Conservation (phyloP, 2,888 invertebrate species). For the Tinea pellionella region DNA sequence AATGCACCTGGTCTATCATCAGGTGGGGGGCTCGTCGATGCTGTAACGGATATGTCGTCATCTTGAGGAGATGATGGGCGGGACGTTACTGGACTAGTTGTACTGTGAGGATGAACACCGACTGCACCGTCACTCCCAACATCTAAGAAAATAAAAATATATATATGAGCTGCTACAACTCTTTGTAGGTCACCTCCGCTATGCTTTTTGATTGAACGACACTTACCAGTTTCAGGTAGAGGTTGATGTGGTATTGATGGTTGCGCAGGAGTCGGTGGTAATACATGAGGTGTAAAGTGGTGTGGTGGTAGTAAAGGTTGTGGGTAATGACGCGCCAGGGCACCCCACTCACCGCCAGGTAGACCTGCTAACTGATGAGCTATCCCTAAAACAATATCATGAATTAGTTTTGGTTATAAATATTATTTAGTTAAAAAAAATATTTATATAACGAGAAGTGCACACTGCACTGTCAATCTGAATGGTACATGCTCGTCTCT, state of each 20-base stretch:
- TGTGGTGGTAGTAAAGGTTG: slow-evolving; percentile 60
- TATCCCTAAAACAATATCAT: slow-evolving; percentile 64
- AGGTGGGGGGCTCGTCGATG: slow-evolving; percentile 64
- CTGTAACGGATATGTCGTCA: slow-evolving; percentile 74
- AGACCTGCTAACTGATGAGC: slow-evolving; percentile 80
- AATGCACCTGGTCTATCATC: slow-evolving; percentile 68
- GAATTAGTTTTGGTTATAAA: background rate
- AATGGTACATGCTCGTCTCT: too few species aligned
- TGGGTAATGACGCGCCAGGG: slow-evolving; percentile 72
- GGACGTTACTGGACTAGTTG: slow-evolving; percentile 77
- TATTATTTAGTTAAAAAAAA: background rate
- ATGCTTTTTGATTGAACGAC: too few species aligned
- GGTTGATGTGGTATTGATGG: slow-evolving; percentile 56
- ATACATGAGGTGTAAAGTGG: slow-evolving; percentile 70
- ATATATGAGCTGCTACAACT: too few species aligned
- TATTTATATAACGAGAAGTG: too few species aligned
- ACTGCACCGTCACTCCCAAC: slow-evolving; percentile 50
- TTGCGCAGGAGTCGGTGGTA: slow-evolving; percentile 64
- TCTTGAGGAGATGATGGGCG: slow-evolving; percentile 68
- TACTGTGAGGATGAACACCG: slow-evolving; percentile 74
- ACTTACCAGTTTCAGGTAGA: slow-evolving; percentile 58
- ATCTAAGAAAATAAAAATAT: slow-evolving; percentile 34
- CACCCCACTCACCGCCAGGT: slow-evolving; percentile 74
- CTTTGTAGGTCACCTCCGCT: too few species aligned
- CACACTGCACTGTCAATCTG: too few species aligned